Evolutionary conservation across 2,113 vertebrate species (phyloP), one percentile per base, ranked within the genome.

Genomic region (Grus americana): DNA sequence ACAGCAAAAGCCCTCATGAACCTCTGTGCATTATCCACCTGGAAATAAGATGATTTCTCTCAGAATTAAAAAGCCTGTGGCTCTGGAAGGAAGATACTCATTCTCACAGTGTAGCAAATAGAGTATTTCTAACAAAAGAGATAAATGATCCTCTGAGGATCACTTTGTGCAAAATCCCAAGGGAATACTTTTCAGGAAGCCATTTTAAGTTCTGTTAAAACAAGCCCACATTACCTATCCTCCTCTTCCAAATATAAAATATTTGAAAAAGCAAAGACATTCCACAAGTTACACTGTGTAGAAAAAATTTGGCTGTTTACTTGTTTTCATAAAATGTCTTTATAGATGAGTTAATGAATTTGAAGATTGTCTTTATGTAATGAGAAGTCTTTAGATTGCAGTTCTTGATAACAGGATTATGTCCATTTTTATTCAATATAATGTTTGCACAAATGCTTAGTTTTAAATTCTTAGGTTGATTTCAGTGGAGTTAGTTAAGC

Each of bases 41-140:
- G 44, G 42, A 88, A 89, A 57, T 47, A 91, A 46, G 36, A 27
- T 65, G 63, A 52, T 94, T 94, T 86, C 20, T 88, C 36, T 90
- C 47, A 73, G 76, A 96, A 82, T 75, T 50, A 47, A 68, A 79
- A 72, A 44, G 14, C 30, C 6, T 40, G 12, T 85, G 40, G 20
- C 34, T 73, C 42, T 14, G 21, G n/a, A 91, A 62, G 63, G 46
- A 57, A 50, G 21, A 29, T 44, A 49, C 8, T 57, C 30, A n/a
- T 81, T 92, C 68, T 49, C 22, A 47, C 22, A 70, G 34, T 8
- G 23, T 46, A 78, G 52, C 52, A 78, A 61, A 57, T 36, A 55
- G 26, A 78, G 2, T 40, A 26, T 86, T 89, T 79, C 22, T 22
- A 36, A 44, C 19, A 67, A 42, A 81, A 63, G 44, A 88, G 68